A percentile compares a stretch with the other conserved stretches of the same genome.
Conservation (phyloP, 2,888 invertebrate species). For the Sarcophaga variegata region DNA sequence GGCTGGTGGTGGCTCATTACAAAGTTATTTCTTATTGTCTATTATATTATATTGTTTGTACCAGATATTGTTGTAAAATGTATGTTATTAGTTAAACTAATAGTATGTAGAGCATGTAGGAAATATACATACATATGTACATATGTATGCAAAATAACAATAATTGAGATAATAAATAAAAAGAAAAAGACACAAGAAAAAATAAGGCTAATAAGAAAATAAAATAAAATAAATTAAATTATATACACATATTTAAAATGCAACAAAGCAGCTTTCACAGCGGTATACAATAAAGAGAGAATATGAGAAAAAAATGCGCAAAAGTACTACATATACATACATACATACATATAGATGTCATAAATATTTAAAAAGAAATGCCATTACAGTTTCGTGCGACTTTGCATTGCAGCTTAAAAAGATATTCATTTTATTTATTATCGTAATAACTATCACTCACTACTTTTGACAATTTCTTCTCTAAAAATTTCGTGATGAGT, state of each 20-base stretch:
- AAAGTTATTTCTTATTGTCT: background rate
- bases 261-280: conserved; percentile 4
- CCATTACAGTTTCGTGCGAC: too few relatives aligned
- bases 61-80: background rate
- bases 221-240: conserved; percentile 13
- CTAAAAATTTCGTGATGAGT: too few relatives aligned
- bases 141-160: background rate
- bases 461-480: too few relatives aligned
- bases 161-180: conserved; percentile 4
- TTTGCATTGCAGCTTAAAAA: too few relatives aligned
- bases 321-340: background rate
- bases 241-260: background rate
- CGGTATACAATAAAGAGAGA: conserved; percentile 12
- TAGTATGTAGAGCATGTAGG: background rate
- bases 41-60: background rate
- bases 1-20: background rate
- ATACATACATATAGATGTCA: too few relatives aligned
- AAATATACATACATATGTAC: background rate
- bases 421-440: too few relatives aligned
- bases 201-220: background rate
- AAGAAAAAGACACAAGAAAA: background rate
- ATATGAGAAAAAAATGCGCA: background rate
- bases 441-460: too few relatives aligned
- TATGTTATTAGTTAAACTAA: background rate
- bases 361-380: too few relatives aligned